Conservation (phyloP, 2,888 invertebrate species). For the Pseudeuparius sepicola region DNA sequence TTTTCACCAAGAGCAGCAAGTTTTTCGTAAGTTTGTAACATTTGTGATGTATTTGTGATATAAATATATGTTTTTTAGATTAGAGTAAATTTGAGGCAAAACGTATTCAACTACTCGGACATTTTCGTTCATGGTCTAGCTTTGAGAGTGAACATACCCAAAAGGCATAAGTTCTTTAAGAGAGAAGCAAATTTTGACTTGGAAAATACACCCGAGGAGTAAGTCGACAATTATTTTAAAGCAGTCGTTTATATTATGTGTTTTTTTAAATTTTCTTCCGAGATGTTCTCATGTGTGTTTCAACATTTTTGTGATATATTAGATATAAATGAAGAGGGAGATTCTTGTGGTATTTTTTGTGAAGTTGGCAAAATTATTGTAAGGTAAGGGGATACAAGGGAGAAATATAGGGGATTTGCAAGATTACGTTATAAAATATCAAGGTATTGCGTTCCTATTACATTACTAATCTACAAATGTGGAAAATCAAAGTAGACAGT, state of each 20-base stretch:
- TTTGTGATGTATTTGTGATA: not conserved
- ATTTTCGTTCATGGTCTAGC: slow-evolving; percentile 62
- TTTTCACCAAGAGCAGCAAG: slow-evolving; percentile 38
- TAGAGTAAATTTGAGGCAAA: slow-evolving; percentile 65
- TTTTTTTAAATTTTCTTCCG: slow-evolving; percentile 27
- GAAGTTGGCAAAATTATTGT: slow-evolving; percentile 33
- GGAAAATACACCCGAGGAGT: slow-evolving; percentile 49
- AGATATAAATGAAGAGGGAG: slow-evolving; percentile 20
- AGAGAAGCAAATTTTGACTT: slow-evolving; percentile 51
- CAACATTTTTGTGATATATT: slow-evolving; percentile 29
- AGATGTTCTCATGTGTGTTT: slow-evolving; percentile 30
- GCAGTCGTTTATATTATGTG: slow-evolving; percentile 7
- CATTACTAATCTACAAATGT: too few species aligned
- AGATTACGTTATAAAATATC: too few species aligned
- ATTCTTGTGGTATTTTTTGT: slow-evolving; percentile 35
- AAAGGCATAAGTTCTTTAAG: slow-evolving; percentile 45
- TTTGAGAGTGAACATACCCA: slow-evolving; percentile 50
- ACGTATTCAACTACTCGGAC: slow-evolving; percentile 53
- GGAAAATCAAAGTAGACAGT: too few species aligned
- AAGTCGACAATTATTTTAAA: slow-evolving; percentile 25
- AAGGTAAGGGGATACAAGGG: slow-evolving; percentile 29
- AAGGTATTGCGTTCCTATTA: too few species aligned
- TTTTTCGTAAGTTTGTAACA: slow-evolving; percentile 35
- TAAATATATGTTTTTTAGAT: too few species aligned
- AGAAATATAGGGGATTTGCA: too few species aligned